Evolutionary conservation across 2,113 vertebrate species (phyloP).

Genomic region (Hippocampus zosterae): DNA sequence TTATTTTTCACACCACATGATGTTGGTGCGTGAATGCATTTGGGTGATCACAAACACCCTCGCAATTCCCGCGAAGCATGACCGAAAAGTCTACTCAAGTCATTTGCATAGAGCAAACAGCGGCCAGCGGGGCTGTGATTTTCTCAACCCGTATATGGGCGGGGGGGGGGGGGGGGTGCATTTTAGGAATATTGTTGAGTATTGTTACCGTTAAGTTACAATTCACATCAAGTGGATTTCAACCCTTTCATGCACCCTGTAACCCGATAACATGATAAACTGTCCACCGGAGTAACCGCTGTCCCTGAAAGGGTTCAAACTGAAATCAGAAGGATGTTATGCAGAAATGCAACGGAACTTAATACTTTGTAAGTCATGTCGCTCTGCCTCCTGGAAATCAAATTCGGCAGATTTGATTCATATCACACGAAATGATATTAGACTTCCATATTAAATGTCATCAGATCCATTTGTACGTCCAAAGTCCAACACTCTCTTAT

Average conservation of each 20-base stretch:
- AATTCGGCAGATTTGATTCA: no score
- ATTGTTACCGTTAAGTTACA: not conserved
- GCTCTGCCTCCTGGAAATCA: no score
- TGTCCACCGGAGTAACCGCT: no score
- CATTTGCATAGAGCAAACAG: not conserved
- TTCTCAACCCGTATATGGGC: not conserved
- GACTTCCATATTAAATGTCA: no score
- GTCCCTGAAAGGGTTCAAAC: no score
- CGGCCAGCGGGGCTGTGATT: not conserved
- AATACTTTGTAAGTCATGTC: not conserved
- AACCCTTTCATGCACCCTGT: not conserved
- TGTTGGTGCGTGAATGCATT: slow-evolving; percentile 9
- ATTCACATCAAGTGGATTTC: not conserved
- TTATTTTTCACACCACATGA: not conserved
- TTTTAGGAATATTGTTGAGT: not conserved
- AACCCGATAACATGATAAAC: no score
- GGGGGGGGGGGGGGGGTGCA: not conserved
- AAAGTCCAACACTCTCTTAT: no score
- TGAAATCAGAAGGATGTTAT: not conserved
- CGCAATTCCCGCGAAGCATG: not conserved
- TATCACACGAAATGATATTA: no score
- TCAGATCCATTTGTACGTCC: no score
- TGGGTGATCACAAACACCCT: not conserved
- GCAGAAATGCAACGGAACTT: not conserved
- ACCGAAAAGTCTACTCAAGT: not conserved